phyloP scores from a whole-genome alignment of 2,113 vertebrate genomes.

The Eurypyga helias region DNA sequence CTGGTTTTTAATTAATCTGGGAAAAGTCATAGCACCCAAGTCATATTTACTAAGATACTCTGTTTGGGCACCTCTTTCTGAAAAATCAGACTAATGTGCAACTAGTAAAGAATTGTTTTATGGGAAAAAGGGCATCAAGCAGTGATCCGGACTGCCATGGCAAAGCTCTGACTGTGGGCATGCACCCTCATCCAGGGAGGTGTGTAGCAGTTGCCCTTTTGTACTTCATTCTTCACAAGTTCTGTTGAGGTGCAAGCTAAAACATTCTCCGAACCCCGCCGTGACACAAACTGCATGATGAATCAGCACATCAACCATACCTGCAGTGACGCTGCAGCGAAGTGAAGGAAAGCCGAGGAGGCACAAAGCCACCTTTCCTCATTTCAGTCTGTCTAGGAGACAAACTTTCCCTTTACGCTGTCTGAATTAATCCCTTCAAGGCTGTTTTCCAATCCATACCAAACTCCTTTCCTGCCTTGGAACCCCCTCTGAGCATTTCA shows the following conservation, averaged over 20 bases:
- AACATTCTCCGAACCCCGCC: neutral
- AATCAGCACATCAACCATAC: neutral
- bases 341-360: neutral
- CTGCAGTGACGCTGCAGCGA: neutral
- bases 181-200: neutral
- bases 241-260: neutral
- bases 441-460: neutral
- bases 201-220: neutral
- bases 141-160: no score
- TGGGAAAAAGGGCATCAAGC: neutral
- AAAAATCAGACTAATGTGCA: neutral
- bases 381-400: neutral
- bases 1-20: neutral
- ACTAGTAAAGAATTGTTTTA: neutral
- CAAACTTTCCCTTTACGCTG: neutral
- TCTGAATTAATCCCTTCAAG: neutral
- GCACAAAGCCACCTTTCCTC: neutral
- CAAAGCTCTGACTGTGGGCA: no score
- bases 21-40: neutral
- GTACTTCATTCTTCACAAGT: neutral
- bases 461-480: neutral
- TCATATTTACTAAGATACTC: neutral
- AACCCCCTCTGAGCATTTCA: neutral
- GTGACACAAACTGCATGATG: accelerated
- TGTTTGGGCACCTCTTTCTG: neutral